A percentile compares a stretch with the other conserved stretches of the same genome.
Evolutionary conservation across 1,140 invertebrate species (phyloP).

Genomic region (Caenorhabditis elegans): WBcel235 BX284603.4:3833501-3834000

Average conservation of each 20-base stretch:
- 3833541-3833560: neutral
- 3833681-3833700: constrained; percentile 37
- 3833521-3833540: neutral
- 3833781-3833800: neutral
- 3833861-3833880: constrained; percentile 49
- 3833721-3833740: too few relatives aligned
- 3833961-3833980: constrained; percentile 67
- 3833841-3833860: constrained; percentile 17
- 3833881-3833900: constrained; percentile 68
- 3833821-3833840: constrained; percentile 30
- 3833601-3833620: constrained; percentile 1
- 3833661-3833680: neutral
- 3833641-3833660: constrained; percentile 8
- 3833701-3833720: too few relatives aligned
- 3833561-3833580: neutral
- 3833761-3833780: neutral
- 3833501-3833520: neutral
- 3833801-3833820: constrained; percentile 22
- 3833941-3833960: constrained; percentile 67
- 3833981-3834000: constrained; percentile 62
- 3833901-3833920: constrained; percentile 69
- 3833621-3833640: neutral
- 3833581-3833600: constrained; percentile 22
- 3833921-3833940: constrained; percentile 67
- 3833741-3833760: too few relatives aligned